Base-by-base conservation (phyloP, 2,888 invertebrate genomes). In the Andrena hattorfiana region DNA sequence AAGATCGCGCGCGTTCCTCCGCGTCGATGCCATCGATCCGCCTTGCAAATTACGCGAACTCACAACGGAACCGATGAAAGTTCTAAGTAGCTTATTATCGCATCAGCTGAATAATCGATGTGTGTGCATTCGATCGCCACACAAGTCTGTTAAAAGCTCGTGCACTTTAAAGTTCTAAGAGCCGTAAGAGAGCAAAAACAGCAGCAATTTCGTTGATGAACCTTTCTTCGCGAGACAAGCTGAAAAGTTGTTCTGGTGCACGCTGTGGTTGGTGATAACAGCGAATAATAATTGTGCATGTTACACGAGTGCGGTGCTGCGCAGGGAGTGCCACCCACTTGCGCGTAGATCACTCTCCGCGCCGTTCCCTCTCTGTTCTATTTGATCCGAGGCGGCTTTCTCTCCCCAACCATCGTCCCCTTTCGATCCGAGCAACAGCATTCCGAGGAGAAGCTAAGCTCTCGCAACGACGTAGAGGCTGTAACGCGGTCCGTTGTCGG, bases 221-320 rank as follows among this genome's bases (percentile, higher is more conserved):
- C n/a, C 8, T 23, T n/a, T 54, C 23, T 10, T 0, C 23, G 54
- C 8, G 54, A 8, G 8, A 23, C 42, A 54, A 20, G 54, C n/a
- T 20, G n/a, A 23, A 23, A 23, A 8, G 54, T 54, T 54, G 20
- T 2, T 1, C 20, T 28, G 35, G 30, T 51, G 67, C 54, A 72
- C 78, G 13, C 10, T 67, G 51, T 20, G 32, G 70, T 64, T 82
- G 81, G 81, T 87, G 91, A 92, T 92, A 92, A 92, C 90, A 85
- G 89, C 82, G 89, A 88, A 89, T 90, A 92, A 91, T 93, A 92
- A 92, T 92, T 90, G 91, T 85, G 87, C 84, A 87, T 86, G 90
- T 92, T 93, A 91, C 92, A 91, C 92, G 91, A 93, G 85, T 89
- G 85, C 82, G 83, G 85, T 84, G 85, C 85, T 88, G 78, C 83